Base-by-base conservation (phyloP, 1,140 invertebrate species). In the Chrysopa pallens region DNA sequence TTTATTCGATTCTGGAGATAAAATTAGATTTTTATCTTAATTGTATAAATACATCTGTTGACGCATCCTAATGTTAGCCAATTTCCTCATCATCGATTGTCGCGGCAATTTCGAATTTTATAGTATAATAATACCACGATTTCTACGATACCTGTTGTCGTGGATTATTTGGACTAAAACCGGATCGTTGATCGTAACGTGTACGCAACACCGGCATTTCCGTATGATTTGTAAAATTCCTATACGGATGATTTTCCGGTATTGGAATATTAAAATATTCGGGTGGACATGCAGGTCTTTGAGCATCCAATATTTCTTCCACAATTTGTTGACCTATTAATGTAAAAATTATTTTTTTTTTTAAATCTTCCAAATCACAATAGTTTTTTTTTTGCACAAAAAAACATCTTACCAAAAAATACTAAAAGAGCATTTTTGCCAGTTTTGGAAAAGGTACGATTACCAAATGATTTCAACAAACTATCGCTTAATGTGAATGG, bases 341-440 rank as follows among this genome's bases (percentile, higher is more conserved):
- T 31, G 6, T 4, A 2, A 33, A 33, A 11, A 33, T 9, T 33
- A 39, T 41, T 46, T 40, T n/a, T 3, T 23, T 23, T 23, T 23
- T 23, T 23, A 23, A n/a, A n/a, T n/a, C n/a, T n/a, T n/a, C n/a
- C n/a, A 44, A 40, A 40, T 40, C 11, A 31, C n/a, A 23, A 23
- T 9, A 39, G 38, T 46, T 39, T 27, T 43, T 2, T 43, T 28
- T 40, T 2, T 8, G n/a, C 9, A 23, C 3, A 46, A 23, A 36
- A 33, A 36, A 43, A 27, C 36, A 35, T 9, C 61, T 54, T 59
- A 77, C 76, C 75, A 57, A 80, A 82, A 54, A 74, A 82, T 4
- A 78, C 74, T 37, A 78, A 61, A 17, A 82, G 61, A 4, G 73
- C 74, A 37, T 74, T 79, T 54, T 68, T 69, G 33, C 75, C 77